Evolutionary conservation across 2,113 vertebrate genomes (phyloP).

Genomic region (Tragelaphus buxtoni): DNA sequence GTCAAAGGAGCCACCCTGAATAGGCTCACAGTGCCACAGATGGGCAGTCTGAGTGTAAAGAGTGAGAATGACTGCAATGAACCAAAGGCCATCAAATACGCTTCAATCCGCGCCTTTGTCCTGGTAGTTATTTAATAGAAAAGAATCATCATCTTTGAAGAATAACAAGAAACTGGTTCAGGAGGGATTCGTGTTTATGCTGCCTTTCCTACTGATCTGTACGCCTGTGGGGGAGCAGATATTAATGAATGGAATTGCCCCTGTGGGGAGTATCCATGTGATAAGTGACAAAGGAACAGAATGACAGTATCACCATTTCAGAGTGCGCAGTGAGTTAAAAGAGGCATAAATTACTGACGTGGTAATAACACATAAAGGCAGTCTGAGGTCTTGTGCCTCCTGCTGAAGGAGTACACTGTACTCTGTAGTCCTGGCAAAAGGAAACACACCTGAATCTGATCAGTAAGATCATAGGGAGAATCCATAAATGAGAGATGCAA

Average conservation of each 20-base stretch:
- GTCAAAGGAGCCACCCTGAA: not conserved
- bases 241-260: not conserved
- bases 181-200: not conserved
- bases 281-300: not conserved
- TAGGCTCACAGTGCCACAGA: not conserved
- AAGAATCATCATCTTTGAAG: not conserved
- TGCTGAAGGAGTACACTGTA: not conserved
- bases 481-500: not conserved
- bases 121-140: not conserved
- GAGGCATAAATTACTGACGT: not conserved
- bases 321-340: not conserved
- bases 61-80: not conserved
- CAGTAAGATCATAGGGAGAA: not conserved
- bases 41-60: not conserved
- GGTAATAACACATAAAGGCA: not conserved
- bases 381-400: not conserved
- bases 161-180: not conserved
- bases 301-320: not conserved
- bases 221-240: not conserved
- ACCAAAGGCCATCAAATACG: not conserved
- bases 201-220: not conserved
- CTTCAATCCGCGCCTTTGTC: not conserved
- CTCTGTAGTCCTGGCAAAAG: not conserved
- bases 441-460: not conserved
- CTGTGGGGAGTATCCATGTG: not conserved